Base-by-base conservation (phyloP, 2,888 invertebrate genomes). In the Pycnomerus fuliginosus region DNA sequence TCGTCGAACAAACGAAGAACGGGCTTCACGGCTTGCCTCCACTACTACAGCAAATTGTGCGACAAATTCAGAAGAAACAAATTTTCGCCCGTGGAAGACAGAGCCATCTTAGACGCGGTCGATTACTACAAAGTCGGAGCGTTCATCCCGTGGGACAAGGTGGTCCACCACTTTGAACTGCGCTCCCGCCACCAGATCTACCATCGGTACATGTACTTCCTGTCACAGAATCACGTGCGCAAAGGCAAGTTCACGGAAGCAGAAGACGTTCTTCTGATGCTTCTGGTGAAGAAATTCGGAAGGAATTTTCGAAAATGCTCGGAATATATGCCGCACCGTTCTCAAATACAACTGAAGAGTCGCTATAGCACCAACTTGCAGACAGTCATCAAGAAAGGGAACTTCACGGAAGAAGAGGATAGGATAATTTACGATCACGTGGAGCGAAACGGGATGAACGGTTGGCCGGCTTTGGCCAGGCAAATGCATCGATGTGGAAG, bases 61-160 rank as follows among this genome's bases (percentile, higher is more conserved):
- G 52, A 51, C 25, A 60, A 42, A 49, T 55, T 47, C 40, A 55
- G 52, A 42, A 57, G 70, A 1, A 68, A 67, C 1, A 78, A 76
- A 49, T 92, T 91, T 85, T 76, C 80, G 0, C 62, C 69, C 7
- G 77, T 79, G 29, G 92, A 94, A 64, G 85, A 90, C 56, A 73
- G 77, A 33, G 75, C 77, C 31, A 72, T 94, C 2, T 62, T 76
- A 20, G 74, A 78, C 38, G 68, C 85, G 1, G 78, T 92, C 0
- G 76, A 82, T n/a, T 72, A 72, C 46, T 80, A 80, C 50, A 79
- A 74, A 49, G 74, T 82, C 39, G 87, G 84, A 11, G 74, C 80
- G 44, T 79, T 78, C 29, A 84, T 90, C 49, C 84, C 87, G 1
- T 92, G 91, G 90, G 76, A 79, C 2, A 80, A 80, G 62, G 80